Evolutionary conservation across 2,113 vertebrate genomes (phyloP).

Genomic region (Sminthopsis crassicaudata): DNA sequence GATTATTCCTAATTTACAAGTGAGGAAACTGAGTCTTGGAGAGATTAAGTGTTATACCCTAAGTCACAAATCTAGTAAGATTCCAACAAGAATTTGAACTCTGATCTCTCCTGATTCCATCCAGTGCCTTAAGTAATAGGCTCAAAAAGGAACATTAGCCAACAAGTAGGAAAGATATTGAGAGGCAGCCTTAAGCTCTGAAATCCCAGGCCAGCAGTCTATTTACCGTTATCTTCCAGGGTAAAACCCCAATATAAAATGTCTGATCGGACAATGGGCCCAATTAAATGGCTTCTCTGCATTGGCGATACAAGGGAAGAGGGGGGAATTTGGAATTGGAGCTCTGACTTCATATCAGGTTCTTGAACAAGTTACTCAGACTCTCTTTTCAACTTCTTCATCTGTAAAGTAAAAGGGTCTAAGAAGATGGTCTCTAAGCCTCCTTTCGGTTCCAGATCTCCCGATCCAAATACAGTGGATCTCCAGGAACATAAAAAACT

Average conservation of each 20-base stretch:
- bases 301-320: background rate
- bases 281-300: background rate
- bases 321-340: background rate
- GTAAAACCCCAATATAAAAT: background rate
- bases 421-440: no score
- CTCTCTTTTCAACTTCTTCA: no score
- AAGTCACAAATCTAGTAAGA: background rate
- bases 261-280: no score
- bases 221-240: background rate
- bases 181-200: background rate
- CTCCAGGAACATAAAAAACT: no score
- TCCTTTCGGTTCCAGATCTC: no score
- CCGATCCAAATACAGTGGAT: no score
- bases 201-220: background rate
- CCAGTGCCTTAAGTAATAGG: background rate
- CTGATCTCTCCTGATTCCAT: background rate
- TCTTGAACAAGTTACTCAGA: no score
- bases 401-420: no score
- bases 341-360: no score
- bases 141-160: background rate
- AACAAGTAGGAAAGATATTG: background rate
- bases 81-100: background rate
- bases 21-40: background rate
- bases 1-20: rapidly evolving
- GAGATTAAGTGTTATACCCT: background rate